A percentile compares a stretch with the other conserved stretches of the same genome.
phyloP scores from a whole-genome alignment of 2,888 invertebrate genomes.

The Penaeus monodon region DNA sequence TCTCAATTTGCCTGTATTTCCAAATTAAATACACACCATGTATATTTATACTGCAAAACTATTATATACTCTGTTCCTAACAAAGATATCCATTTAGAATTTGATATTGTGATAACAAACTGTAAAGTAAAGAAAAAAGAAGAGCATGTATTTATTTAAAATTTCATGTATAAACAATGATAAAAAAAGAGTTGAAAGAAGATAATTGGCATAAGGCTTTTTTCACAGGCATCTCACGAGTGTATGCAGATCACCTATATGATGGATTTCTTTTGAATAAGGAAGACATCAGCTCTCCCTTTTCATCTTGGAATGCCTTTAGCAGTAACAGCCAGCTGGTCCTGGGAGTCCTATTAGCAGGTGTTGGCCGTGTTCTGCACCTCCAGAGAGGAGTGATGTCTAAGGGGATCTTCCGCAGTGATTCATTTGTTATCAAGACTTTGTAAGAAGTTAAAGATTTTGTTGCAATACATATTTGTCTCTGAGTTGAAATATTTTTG shows the following conservation, averaged over 20 bases:
- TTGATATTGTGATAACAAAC: too few relatives aligned
- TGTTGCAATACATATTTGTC: neutral
- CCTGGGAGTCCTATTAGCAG: constrained; percentile 41
- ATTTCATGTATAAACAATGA: too few relatives aligned
- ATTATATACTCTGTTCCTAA: too few relatives aligned
- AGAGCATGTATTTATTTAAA: too few relatives aligned
- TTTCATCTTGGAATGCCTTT: constrained; percentile 33
- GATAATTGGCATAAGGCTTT: neutral
- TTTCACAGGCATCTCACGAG: constrained; percentile 40
- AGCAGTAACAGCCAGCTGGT: constrained; percentile 31
- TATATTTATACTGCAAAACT: too few relatives aligned
- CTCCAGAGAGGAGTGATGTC: constrained; percentile 25
- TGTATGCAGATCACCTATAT: constrained; percentile 39
- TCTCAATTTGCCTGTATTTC: too few relatives aligned
- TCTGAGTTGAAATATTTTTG: too few relatives aligned
- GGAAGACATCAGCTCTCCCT: neutral
- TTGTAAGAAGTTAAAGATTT: constrained; percentile 9
- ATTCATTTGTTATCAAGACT: constrained; percentile 26
- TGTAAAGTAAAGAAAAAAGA: too few relatives aligned
- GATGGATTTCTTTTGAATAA: constrained; percentile 36
- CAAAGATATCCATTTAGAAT: too few relatives aligned
- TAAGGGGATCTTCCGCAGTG: constrained; percentile 39
- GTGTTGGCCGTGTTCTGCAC: constrained; percentile 31
- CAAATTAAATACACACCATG: too few relatives aligned
- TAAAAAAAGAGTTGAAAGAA: too few relatives aligned